Evolutionary conservation across 1,140 invertebrate genomes (phyloP), one percentile per base, ranked within the genome.

Genomic region (Drosophila obscura): DNA sequence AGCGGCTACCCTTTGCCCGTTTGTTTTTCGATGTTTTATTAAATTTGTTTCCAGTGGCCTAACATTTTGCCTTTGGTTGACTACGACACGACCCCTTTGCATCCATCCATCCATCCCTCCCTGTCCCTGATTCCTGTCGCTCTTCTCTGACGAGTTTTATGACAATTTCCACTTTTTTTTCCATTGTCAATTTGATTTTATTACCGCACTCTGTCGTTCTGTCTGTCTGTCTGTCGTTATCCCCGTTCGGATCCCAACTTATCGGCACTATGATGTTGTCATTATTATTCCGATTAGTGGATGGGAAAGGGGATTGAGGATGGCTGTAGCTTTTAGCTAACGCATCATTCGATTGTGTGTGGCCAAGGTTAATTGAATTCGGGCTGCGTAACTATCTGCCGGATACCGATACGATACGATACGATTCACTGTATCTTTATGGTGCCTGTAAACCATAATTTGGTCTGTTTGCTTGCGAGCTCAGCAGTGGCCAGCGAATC

Each of bases 31-130:
- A 66, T 83, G 64, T 88, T 89, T 89, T 89, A 89, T 89, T 89
- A 89, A 89, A 89, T 89, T 89, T 89, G 85, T 89, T 89, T 87
- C 81, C 66, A 84, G 80, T 89, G 61, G 69, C 76, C 66, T 62
- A 51, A 49, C 66, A 64, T 77, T 67, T 56, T 28, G 24, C 28
- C 26, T 57, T 39, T 13, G 35, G 35, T 11, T 39, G 35, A 39
- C 11, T 13, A 13, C 35, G 35, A 39, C 35, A 13, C 35, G 35
- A 39, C 11, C 41, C 46, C 46, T 51, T 39, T 48, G 6, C n/a
- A 4, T 41, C 35, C 41, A 44, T 63, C 55, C n/a, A 4, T 41
- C 35, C 41, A 44, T 63, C 55, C 49, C 56, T 58, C 56, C 51
- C n/a, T 48, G 19, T 22, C 19, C 16, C 43, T 22, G 52, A 39